Evolutionary conservation across 2,113 vertebrate species (phyloP).

Genomic region (Nesoenas mayeri): DNA sequence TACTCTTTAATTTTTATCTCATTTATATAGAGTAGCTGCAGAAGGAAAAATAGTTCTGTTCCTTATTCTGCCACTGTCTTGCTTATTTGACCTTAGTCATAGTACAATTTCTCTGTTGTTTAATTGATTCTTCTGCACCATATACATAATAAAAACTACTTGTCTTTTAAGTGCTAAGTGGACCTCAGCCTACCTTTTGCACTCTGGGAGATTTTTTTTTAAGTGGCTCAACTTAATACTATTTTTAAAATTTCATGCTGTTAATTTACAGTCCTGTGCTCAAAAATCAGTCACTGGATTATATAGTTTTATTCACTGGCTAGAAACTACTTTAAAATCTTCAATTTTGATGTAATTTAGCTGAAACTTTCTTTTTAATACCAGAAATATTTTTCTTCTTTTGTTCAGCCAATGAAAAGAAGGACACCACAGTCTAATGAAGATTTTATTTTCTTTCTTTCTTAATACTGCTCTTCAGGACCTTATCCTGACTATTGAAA

Average conservation of each 20-base stretch:
- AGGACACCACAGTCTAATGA: not conserved
- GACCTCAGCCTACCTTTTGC: not conserved
- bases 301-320: not conserved
- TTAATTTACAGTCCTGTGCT: not conserved
- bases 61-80: constrained; percentile 5
- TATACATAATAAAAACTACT: not conserved
- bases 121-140: constrained; percentile 34
- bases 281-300: not conserved
- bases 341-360: not conserved
- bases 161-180: not conserved
- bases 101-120: not conserved
- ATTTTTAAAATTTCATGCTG: not conserved
- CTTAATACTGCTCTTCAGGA: not conserved
- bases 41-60: not conserved
- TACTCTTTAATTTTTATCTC: constrained; percentile 28
- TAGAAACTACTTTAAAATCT: not conserved
- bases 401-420: not conserved
- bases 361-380: not conserved
- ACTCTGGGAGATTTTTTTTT: not conserved
- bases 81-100: constrained; percentile 15
- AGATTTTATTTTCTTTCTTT: not conserved
- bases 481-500: not conserved
- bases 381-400: not conserved
- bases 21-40: not conserved
- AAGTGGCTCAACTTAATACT: not conserved